Evolutionary conservation across 1,140 invertebrate genomes (phyloP), one percentile per base, ranked within the genome.

Genomic region (Portunus trituberculatus): DNA sequence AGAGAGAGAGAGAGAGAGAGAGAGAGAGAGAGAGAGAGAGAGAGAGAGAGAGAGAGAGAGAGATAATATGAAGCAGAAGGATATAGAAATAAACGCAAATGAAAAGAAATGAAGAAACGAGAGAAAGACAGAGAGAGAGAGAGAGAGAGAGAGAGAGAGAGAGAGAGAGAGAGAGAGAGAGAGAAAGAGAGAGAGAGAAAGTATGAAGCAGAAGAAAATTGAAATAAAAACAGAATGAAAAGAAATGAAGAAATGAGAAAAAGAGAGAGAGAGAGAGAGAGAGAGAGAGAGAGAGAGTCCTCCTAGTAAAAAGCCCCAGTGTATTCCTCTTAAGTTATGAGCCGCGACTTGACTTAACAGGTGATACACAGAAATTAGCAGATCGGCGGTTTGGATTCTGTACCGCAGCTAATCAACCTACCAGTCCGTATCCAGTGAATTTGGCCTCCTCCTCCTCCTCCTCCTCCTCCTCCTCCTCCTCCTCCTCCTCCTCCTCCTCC

Each of bases 401-500:
- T n/a, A 76, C 67, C 67, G 67, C 67, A 20, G 67, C 67, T 12
- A 76, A 76, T 76, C 25, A n/a, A 8, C 25, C n/a, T 25, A 76
- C 67, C 25, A 76, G 67, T 76, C 67, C 67, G 67, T 76, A 76
- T 76, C 67, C 12, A 76, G 67, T 76, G 25, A 76, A 76, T 76
- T 76, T 76, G 16, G 16, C 67, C 7, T n/a, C 67, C 67, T n/a
- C 67, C n/a, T 76, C 67, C 67, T 76, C 67, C 67, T 76, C 67
- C 67, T 76, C 67, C 67, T 76, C 67, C 67, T 76, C 67, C 67
- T 76, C 20, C 6, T 76, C 67, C 67, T 76, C 67, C 67, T 76
- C 67, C 67, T 76, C 67, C 67, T 76, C 67, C 67, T 76, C 67
- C 67, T 76, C 67, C 67, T 76, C 67, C n/a, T 76, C 67, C 67